These are phyloP conservation scores for Adineta ricciae DNA, from an alignment of 2,888 invertebrate species.

Conservation along the genomic window DNA sequence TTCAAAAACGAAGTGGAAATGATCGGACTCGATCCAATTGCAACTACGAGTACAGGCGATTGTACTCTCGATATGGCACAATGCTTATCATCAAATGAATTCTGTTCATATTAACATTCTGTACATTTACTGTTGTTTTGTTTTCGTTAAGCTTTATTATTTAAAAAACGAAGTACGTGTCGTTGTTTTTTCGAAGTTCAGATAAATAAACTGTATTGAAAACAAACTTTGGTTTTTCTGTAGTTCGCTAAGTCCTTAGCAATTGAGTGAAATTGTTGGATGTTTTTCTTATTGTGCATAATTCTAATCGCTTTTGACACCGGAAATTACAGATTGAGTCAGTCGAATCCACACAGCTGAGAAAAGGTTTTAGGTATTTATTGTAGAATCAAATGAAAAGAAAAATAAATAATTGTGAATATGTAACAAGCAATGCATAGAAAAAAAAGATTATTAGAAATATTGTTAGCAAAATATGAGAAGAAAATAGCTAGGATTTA, in stretches of 20 bases:
- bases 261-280: no score
- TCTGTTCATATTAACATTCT: neutral
- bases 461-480: neutral
- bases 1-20: slow-evolving; percentile 4
- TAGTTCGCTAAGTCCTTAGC: no score
- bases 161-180: neutral
- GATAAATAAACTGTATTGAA: neutral
- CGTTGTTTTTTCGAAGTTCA: neutral
- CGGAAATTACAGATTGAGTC: no score
- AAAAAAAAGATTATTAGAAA: neutral
- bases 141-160: neutral
- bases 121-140: neutral
- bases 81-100: neutral
- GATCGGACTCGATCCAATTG: neutral
- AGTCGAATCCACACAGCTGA: no score
- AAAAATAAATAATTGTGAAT: no score
- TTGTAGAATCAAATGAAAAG: neutral
- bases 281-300: neutral
- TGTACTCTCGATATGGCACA: neutral
- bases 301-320: no score
- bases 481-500: neutral
- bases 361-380: no score
- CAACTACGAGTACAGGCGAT: neutral
- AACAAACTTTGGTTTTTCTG: no score
- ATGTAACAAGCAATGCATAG: no score